Percentiles rank a stretch among this genome's conserved stretches.
These are phyloP conservation scores for Heliconius nattereri DNA, from an alignment of 1,140 invertebrate species.

Conservation along the genomic window DNA sequence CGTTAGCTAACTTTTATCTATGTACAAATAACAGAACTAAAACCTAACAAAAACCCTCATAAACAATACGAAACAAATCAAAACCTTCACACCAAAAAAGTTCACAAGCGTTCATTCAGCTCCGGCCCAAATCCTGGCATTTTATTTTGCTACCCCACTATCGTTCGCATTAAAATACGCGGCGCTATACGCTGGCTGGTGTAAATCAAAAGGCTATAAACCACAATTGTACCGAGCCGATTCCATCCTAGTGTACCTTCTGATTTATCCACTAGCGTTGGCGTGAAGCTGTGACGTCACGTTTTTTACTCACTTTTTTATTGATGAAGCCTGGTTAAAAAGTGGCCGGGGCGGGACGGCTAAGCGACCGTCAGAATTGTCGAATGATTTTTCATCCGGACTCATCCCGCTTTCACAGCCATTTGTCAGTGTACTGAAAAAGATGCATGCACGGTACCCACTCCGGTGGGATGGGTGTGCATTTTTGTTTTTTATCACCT, in stretches of 20 bases:
- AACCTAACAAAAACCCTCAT: neutral
- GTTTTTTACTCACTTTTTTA: slow-evolving; percentile 72
- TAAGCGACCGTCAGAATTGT: slow-evolving; percentile 74
- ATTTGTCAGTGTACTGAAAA: slow-evolving; percentile 77
- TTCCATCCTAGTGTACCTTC: slow-evolving; percentile 65
- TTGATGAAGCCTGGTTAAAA: slow-evolving; percentile 76
- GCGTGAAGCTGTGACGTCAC: slow-evolving; percentile 75
- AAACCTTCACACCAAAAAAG: neutral
- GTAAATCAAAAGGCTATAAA: slow-evolving; percentile 75
- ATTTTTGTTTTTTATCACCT: slow-evolving; percentile 58
- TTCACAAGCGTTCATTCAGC: slow-evolving; percentile 49
- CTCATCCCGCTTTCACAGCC: slow-evolving; percentile 72
- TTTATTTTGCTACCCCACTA: slow-evolving; percentile 55
- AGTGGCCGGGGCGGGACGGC: slow-evolving; percentile 60
- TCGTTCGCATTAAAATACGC: slow-evolving; percentile 63
- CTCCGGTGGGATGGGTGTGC: slow-evolving; percentile 49
- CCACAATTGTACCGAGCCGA: slow-evolving; percentile 66
- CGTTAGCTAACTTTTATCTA: neutral
- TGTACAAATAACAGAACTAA: neutral
- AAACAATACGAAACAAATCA: slow-evolving; percentile 11
- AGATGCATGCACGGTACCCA: slow-evolving; percentile 67
- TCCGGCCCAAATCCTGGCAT: slow-evolving; percentile 34
- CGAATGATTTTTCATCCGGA: slow-evolving; percentile 77
- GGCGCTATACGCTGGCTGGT: slow-evolving; percentile 52
- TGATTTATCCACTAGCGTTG: slow-evolving; percentile 76